Base-by-base conservation (phyloP, 2,888 invertebrate genomes). In the Scrobipalpa atriplicella region DNA sequence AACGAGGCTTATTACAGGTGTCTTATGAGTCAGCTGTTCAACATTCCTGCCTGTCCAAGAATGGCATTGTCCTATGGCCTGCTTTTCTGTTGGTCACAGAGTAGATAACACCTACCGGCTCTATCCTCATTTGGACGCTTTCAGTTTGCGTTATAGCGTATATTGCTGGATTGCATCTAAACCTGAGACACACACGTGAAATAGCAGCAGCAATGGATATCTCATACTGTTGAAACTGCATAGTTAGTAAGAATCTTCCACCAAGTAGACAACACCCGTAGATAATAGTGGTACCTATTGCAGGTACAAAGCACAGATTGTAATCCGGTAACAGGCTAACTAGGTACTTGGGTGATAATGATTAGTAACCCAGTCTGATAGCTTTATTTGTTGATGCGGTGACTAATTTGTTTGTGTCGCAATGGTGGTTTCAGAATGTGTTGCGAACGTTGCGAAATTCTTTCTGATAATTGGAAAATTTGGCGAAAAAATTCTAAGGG, bases 271-370 rank as follows among this genome's bases (percentile, higher is more conserved):
- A 58, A 58, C 16, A 29, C 13, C 13, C 56, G 8, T 56, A 56
- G 56, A 56, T 56, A 54, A 51, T 3, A 56, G 56, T 56, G 29
- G 36, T 36, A 29, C 29, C 29, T 29, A 56, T 29, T 36, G 16
- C 58, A 38, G 38, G 38, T n/a, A 58, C 58, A 58, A 16, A 38
- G 16, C 58, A 38, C 16, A 38, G 58, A 58, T 58, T 38, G 16
- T 38, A 11, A 58, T 58, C 58, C 38, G 0, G 36, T 36, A 38
- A 58, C n/a, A 16, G 38, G 16, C 9, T 58, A 36, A 7, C 36
- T 58, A 38, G 36, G 16, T 58, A 58, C 58, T 58, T 58, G 29
- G 16, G 58, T 38, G n/a, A 58, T 58, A 38, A 58, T 38, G n/a
- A 58, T 58, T 58, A 58, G 38, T 58, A 58, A 36, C 7, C 54